Evolutionary conservation across 1,140 invertebrate species (phyloP), one percentile per base, ranked within the genome.

Genomic region (Bombus pascuorum): DNA sequence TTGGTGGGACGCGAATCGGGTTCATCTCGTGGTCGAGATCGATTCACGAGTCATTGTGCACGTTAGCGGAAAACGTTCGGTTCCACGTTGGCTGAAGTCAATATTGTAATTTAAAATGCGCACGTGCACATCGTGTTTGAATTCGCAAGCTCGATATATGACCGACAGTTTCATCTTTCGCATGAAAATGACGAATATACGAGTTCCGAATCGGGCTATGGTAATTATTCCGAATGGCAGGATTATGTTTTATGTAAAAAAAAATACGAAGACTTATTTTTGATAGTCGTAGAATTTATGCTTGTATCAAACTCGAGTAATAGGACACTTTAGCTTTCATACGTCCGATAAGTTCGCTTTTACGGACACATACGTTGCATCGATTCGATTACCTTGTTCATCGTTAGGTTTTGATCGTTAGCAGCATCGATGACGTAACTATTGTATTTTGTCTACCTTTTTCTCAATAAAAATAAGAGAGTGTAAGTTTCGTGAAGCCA

Each of bases 91-190:
- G 25, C 28, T 25, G 74, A 59, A 77, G 53, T 62, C 75, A n/a
- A 76, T 76, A 59, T 37, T 59, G 74, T 28, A 59, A 62, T 77
- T 62, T 77, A 59, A 77, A 77, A 77, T 77, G 75, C 57, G 39
- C 53, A 3, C 28, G 37, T 42, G 70, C 9, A 25, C 25, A 2
- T 12, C 37, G 37, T 42, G 25, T 72, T 72, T 42, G 39, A 72
- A 42, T 70, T 39, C 3, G 9, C 37, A 13, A n/a, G 37, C 13
- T 42, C 5, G 12, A 15, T 42, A 2, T n/a, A 28, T 2, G 13
- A n/a, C 28, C 13, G 25, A n/a, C 28, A 15, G 12, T 42, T 42
- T 42, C 28, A 42, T 13, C 68, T 39, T 25, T 70, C 39, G 12
- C 25, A 18, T 15, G 39, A 72, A 42, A 42, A 42, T 3, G 3